phyloP scores from a whole-genome alignment of 2,888 invertebrate species.

The Bellardia bayeri region DNA sequence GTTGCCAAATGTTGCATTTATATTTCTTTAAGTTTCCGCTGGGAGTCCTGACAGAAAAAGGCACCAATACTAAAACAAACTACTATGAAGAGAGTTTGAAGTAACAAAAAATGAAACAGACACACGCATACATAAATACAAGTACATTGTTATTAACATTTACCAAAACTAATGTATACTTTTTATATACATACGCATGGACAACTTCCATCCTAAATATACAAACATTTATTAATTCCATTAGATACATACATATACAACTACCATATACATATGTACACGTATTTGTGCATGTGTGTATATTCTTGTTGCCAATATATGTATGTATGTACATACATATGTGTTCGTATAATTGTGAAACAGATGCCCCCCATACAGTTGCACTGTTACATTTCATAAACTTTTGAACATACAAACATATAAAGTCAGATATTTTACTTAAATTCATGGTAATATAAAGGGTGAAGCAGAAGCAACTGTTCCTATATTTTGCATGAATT shows the following conservation, averaged over 20 bases:
- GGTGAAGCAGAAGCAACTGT: neutral
- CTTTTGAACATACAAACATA: constrained; percentile 31
- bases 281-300: neutral
- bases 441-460: neutral
- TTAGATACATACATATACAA: constrained; percentile 7
- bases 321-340: no score
- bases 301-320: neutral
- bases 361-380: constrained; percentile 50
- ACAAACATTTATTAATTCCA: constrained; percentile 44
- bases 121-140: neutral
- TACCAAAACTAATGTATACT: constrained; percentile 22
- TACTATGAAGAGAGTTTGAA: neutral
- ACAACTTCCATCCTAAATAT: constrained; percentile 7
- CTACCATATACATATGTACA: neutral
- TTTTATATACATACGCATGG: constrained; percentile 33
- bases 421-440: constrained; percentile 31
- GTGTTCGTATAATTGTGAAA: constrained; percentile 29
- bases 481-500: no score
- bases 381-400: constrained; percentile 31
- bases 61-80: constrained; percentile 39
- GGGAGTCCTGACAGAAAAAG: constrained; percentile 54
- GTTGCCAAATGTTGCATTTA: constrained; percentile 67
- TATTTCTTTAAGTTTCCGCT: constrained; percentile 59
- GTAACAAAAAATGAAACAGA: constrained; percentile 4
- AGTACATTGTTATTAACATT: constrained; percentile 12